These are phyloP conservation scores for Dorcus parallelipipedus DNA, from an alignment of 2,888 invertebrate species.

Conservation along the genomic window DNA sequence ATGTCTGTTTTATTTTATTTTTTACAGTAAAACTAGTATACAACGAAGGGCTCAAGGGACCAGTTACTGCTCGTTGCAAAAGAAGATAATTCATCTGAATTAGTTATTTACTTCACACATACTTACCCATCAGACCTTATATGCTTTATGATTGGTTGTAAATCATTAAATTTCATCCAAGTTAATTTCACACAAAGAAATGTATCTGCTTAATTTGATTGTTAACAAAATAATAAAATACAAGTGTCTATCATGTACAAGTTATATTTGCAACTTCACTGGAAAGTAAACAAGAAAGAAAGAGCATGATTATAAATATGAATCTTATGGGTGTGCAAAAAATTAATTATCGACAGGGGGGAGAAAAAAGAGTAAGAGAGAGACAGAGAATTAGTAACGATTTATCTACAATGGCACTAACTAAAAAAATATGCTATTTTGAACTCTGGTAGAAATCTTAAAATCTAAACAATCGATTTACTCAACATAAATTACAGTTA, in stretches of 20 bases:
- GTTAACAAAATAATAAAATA: not conserved
- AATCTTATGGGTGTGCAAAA: not conserved
- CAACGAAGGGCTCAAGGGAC: too few relatives aligned
- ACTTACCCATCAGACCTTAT: too few relatives aligned
- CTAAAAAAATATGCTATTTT: constrained; percentile 19
- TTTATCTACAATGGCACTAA: constrained; percentile 24
- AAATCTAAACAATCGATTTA: constrained; percentile 18
- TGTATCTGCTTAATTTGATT: too few relatives aligned
- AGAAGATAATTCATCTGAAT: too few relatives aligned
- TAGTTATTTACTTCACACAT: too few relatives aligned
- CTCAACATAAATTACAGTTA: constrained; percentile 24
- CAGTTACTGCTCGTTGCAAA: too few relatives aligned
- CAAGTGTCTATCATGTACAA: not conserved
- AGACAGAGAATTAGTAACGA: constrained; percentile 1
- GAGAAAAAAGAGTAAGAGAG: constrained; percentile 4
- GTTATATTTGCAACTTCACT: constrained; percentile 1
- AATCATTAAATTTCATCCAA: too few relatives aligned
- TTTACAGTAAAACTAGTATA: too few relatives aligned
- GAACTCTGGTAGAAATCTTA: constrained; percentile 26
- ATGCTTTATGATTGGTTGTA: too few relatives aligned
- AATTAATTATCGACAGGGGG: not conserved
- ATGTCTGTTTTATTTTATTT: too few relatives aligned
- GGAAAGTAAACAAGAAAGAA: not conserved
- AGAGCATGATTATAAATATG: not conserved
- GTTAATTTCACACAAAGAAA: too few relatives aligned